These are phyloP conservation scores for Himalopsyche anomala DNA, from an alignment of 2,888 invertebrate genomes.

Conservation along the genomic window DNA sequence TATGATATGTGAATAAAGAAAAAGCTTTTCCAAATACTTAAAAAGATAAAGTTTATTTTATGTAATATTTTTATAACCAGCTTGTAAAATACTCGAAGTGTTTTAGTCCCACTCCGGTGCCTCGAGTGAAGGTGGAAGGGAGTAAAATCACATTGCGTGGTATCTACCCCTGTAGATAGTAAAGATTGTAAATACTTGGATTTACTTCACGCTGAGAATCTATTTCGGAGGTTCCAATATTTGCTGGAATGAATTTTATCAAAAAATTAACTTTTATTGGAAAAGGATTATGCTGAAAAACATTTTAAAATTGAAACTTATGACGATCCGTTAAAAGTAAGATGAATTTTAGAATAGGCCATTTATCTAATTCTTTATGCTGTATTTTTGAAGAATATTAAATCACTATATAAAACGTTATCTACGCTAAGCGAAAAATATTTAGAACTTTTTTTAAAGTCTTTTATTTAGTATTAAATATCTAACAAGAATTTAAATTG, in stretches of 20 bases:
- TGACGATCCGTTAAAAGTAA: background rate
- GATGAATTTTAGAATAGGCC: background rate
- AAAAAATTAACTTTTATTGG: conserved; percentile 5
- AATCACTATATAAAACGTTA: no score
- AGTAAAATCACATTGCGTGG: conserved; percentile 43
- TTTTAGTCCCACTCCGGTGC: conserved; percentile 13
- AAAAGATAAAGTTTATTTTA: conserved; percentile 17
- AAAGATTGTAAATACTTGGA: conserved; percentile 50
- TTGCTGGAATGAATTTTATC: background rate
- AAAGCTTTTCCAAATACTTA: conserved; percentile 38
- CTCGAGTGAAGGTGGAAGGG: background rate
- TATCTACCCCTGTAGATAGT: conserved; percentile 52
- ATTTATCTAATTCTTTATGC: no score
- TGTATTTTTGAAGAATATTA: no score
- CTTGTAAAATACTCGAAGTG: conserved; percentile 37
- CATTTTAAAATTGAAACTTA: conserved; percentile 12
- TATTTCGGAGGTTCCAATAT: background rate
- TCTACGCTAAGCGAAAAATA: no score
- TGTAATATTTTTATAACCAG: conserved; percentile 40
- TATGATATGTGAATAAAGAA: conserved; percentile 43
- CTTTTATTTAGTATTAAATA: no score
- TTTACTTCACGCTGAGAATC: background rate
- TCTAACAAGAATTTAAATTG: no score
- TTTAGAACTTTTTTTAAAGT: no score
- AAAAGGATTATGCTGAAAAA: background rate